These are phyloP conservation scores for Hypomesus transpacificus DNA, from an alignment of 2,113 vertebrate genomes.

Conservation along the genomic window DNA sequence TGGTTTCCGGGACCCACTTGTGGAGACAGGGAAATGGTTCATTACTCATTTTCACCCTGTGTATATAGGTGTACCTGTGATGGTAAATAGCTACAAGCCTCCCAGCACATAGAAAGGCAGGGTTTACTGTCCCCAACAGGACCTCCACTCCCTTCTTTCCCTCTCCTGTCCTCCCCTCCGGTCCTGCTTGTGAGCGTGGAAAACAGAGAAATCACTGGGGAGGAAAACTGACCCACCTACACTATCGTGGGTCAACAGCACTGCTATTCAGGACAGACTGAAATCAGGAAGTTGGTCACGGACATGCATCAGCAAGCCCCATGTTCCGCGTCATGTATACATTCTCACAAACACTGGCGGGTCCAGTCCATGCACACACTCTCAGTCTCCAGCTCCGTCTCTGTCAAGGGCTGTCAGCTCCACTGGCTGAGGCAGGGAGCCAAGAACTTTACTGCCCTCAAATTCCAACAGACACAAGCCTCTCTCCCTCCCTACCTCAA, in stretches of 20 bases:
- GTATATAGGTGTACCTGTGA: no score
- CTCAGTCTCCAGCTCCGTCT: not conserved
- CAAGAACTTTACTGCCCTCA: constrained; percentile 47
- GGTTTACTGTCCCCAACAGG: constrained; percentile 21
- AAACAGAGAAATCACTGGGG: constrained; percentile 40
- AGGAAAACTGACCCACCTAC: constrained; percentile 57
- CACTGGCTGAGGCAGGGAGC: constrained; percentile 23
- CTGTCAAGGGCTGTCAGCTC: not conserved
- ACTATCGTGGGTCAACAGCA: constrained; percentile 21
- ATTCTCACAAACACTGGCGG: constrained; percentile 8
- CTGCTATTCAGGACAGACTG: constrained; percentile 17
- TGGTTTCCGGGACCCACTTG: no score
- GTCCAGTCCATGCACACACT: not conserved
- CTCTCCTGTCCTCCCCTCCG: constrained; percentile 6
- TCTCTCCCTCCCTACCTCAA: not conserved
- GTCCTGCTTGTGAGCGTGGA: constrained; percentile 51
- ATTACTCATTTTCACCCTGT: no score
- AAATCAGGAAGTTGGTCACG: not conserved
- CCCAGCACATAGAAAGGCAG: not conserved
- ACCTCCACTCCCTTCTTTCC: constrained; percentile 39
- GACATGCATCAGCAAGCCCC: no score
- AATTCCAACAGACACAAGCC: constrained; percentile 40
- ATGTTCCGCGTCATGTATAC: not conserved
- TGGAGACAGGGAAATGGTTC: no score
- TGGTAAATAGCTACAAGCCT: no score